A percentile compares a stretch with the other conserved stretches of the same genome.
These are phyloP conservation scores for Peromyscus eremicus DNA, from an alignment of 2,797 vertebrate species.

Conservation along the genomic window DNA sequence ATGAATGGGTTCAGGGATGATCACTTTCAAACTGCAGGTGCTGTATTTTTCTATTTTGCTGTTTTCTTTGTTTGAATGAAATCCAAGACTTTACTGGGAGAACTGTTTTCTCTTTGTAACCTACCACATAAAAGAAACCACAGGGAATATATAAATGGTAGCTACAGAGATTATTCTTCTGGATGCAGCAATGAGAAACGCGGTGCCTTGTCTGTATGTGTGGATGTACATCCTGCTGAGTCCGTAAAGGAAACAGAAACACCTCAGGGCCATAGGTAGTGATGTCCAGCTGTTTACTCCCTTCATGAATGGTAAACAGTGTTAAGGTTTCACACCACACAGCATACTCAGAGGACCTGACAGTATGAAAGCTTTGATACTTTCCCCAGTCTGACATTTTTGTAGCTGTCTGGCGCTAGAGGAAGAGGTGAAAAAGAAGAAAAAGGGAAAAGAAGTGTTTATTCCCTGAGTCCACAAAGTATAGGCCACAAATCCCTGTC, in stretches of 20 bases:
- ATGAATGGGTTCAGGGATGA: constrained; percentile 54
- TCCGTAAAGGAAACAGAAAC: constrained; percentile 56
- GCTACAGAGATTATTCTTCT: constrained; percentile 46
- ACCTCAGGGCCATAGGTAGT: constrained; percentile 49
- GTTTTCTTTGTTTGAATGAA: constrained; percentile 74
- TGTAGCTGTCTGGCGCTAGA: neutral
- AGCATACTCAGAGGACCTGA: constrained; percentile 21
- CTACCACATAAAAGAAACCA: constrained; percentile 73
- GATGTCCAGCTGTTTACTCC: constrained; percentile 63
- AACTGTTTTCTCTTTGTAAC: constrained; percentile 60
- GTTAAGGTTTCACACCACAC: constrained; percentile 32
- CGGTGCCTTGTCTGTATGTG: constrained; percentile 68
- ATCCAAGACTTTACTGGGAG: constrained; percentile 69
- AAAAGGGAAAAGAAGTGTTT: constrained; percentile 29
- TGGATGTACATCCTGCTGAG: constrained; percentile 73
- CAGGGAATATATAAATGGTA: constrained; percentile 77
- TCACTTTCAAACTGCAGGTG: constrained; percentile 59
- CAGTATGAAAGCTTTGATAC: constrained; percentile 66
- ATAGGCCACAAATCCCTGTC: neutral
- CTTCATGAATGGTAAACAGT: constrained; percentile 62
- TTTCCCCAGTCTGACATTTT: constrained; percentile 55
- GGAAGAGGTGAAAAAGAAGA: neutral
- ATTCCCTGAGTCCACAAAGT: neutral
- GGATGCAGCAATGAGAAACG: constrained; percentile 73
- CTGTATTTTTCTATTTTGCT: constrained; percentile 62